Conservation (phyloP, 2,113 vertebrate species). For the Notechis scutatus region DNA sequence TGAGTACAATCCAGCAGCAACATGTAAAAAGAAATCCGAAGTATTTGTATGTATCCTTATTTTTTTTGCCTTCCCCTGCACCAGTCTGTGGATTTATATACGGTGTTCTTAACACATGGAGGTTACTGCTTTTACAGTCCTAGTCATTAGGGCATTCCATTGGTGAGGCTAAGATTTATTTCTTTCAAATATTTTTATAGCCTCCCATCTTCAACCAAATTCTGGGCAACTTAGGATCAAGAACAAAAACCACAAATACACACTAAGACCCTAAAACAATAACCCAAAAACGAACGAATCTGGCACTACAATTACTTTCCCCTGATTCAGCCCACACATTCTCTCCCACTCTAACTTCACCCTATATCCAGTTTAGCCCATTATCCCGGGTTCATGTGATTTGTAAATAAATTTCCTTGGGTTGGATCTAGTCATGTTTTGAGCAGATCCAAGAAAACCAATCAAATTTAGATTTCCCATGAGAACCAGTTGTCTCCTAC, state of each 20-base stretch:
- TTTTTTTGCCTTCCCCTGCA: background rate
- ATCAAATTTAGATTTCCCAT: background rate
- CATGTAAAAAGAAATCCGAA: background rate
- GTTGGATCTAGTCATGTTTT: background rate
- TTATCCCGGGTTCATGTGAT: background rate
- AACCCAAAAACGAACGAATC: background rate
- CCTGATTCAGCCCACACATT: background rate
- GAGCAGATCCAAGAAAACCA: background rate
- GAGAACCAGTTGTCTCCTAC: background rate
- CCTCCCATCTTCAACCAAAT: background rate
- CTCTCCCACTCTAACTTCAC: background rate
- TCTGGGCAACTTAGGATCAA: background rate
- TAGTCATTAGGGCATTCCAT: background rate
- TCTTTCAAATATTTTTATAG: background rate
- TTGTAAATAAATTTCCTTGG: background rate
- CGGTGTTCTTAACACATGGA: background rate
- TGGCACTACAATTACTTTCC: background rate
- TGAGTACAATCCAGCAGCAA: conserved; percentile 23
- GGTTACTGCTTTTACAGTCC: background rate
- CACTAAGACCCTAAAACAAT: background rate
- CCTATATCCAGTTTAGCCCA: background rate
- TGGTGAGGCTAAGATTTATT: background rate
- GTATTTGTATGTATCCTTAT: background rate
- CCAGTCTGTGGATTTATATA: conserved; percentile 1
- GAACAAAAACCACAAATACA: background rate